Percentiles rank a stretch among this genome's conserved stretches.
Evolutionary conservation across 2,888 invertebrate species (phyloP).

Genomic region (Linnaemya tessellans): DNA sequence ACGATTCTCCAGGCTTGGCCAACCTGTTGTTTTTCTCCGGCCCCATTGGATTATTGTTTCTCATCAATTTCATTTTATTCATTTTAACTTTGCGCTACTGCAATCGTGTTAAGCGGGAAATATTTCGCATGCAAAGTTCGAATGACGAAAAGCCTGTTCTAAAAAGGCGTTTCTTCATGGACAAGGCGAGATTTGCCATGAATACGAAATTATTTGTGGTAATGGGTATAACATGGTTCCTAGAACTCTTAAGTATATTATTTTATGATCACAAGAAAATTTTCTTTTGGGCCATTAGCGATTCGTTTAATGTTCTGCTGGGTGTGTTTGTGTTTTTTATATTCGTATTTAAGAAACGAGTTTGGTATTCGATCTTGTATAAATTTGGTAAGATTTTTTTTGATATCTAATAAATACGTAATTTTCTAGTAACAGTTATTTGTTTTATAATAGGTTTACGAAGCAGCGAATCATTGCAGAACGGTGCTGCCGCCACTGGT

Average conservation of each 20-base stretch:
- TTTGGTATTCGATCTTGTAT: conserved; percentile 85
- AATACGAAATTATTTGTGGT: conserved; percentile 90
- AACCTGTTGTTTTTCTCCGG: conserved; percentile 86
- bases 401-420: neutral
- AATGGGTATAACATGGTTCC: conserved; percentile 90
- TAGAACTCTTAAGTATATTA: conserved; percentile 87
- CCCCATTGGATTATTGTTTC: conserved; percentile 87
- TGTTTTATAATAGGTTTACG: conserved; percentile 52
- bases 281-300: conserved; percentile 84
- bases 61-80: conserved; percentile 88
- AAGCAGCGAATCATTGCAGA: conserved; percentile 66
- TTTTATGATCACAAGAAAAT: conserved; percentile 84
- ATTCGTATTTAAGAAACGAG: conserved; percentile 88
- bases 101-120: conserved; percentile 89
- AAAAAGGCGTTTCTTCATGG: conserved; percentile 86
- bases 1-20: conserved; percentile 79
- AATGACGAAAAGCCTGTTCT: conserved; percentile 86
- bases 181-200: conserved; percentile 88
- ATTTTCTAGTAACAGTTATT: neutral
- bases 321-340: conserved; percentile 90
- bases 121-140: conserved; percentile 87
- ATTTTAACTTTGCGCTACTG: conserved; percentile 88
- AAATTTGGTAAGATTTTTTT: conserved; percentile 84
- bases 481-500: conserved; percentile 72
- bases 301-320: conserved; percentile 88